phyloP scores from a whole-genome alignment of 2,888 invertebrate species.

The Drosophila mulleri region DNA sequence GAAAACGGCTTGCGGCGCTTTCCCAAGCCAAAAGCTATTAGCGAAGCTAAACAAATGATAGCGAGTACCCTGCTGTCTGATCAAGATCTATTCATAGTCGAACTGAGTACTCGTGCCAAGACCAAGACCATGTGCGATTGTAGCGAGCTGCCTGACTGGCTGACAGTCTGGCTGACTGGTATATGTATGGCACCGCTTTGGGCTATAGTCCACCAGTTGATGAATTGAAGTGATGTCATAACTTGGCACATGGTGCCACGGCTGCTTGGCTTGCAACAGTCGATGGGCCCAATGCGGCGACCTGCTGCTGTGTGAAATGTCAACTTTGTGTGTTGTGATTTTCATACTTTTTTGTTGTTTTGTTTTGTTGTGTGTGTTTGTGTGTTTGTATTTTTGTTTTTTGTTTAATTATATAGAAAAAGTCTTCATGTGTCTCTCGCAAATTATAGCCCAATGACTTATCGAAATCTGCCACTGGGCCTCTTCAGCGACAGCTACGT shows the following conservation, averaged over 20 bases:
- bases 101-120: slow-evolving; percentile 33
- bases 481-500: slow-evolving; percentile 60
- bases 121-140: slow-evolving; percentile 19
- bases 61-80: slow-evolving; percentile 37
- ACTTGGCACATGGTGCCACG: slow-evolving; percentile 77
- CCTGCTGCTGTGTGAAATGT: slow-evolving; percentile 77
- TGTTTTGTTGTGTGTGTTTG: slow-evolving; percentile 12
- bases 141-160: not conserved
- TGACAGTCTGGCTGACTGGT: no score
- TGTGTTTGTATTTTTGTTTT: slow-evolving; percentile 13
- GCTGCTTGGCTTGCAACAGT: slow-evolving; percentile 74
- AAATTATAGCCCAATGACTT: slow-evolving; percentile 80
- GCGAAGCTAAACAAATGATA: slow-evolving; percentile 44
- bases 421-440: slow-evolving; percentile 58
- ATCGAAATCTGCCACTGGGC: slow-evolving; percentile 77
- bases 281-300: slow-evolving; percentile 51
- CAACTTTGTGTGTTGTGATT: slow-evolving; percentile 56
- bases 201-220: slow-evolving; percentile 57
- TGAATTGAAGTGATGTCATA: slow-evolving; percentile 79
- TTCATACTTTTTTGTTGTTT: slow-evolving; percentile 23
- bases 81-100: slow-evolving; percentile 60
- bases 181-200: slow-evolving; percentile 19
- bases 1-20: slow-evolving; percentile 24
- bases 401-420: slow-evolving; percentile 76
- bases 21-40: slow-evolving; percentile 54